Evolutionary conservation across 2,888 invertebrate species (phyloP), one percentile per base, ranked within the genome.

Genomic region (Pyrrhopygopsis socrates): DNA sequence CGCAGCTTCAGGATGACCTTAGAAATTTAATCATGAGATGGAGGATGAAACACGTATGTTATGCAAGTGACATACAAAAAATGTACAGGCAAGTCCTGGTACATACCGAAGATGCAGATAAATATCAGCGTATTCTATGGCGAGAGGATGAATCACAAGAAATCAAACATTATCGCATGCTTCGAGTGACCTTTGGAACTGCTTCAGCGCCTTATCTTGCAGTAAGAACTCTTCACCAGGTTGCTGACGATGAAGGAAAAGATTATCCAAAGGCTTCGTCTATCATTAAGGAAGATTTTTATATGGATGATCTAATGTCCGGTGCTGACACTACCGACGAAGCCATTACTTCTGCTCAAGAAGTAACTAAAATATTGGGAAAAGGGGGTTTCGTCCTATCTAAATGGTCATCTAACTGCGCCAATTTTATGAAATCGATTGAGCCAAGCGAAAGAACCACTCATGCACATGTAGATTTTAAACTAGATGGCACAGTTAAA

Each of bases 301-400:
- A 80, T 50, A 70, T 90, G n/a, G 92, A 92, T 45, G 89, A 90
- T 74, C 22, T 83, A 0, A 75, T 91, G 73, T 63, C 86, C 83
- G 91, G 90, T 8, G 30, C 34, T 58, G 81, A 86, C 13, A 81
- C 22, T 15, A 13, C 73, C 18, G 29, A 84, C 38, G 73, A 81
- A 27, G 89, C 86, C 15, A 70, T 76, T 3, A 3, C 58, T 29
- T 18, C 79, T 50, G 29, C 38, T 13, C 74, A 75, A 11, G 29
- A 85, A 27, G 41, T 91, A 13, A 74, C 18, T 29, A 38, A 30
- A 13, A 18, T 90, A 24, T 15, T 90, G 45, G 24, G 60, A 20
- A 63, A 30, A 34, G 88, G 88, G 4, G 87, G 87, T 9, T 86
- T 90, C 41, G 20, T 30, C 29, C 29, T 91, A 18, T 63, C 81